A percentile compares a stretch with the other conserved stretches of the same genome.
Evolutionary conservation across 2,888 invertebrate genomes (phyloP).

Genomic region (Zele albiditarsus): DNA sequence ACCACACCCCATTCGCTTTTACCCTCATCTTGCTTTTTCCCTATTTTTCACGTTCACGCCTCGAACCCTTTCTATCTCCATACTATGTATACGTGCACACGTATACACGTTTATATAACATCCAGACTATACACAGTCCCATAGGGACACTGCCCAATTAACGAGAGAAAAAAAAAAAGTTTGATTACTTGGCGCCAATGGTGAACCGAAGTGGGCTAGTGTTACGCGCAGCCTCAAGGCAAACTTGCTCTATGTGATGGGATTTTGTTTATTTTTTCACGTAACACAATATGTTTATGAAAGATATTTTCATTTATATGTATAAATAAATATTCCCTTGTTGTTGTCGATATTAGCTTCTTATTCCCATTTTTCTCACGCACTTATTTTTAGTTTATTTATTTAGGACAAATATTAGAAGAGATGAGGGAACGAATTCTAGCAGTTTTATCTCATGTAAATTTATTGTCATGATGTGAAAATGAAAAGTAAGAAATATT

Average conservation of each 20-base stretch:
- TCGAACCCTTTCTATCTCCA: neutral
- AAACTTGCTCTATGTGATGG: neutral
- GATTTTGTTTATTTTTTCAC: neutral
- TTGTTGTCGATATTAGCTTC: too few relatives aligned
- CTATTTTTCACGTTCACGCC: neutral
- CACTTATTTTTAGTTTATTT: too few relatives aligned
- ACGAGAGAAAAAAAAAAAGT: constrained; percentile 50
- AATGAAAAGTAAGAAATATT: too few relatives aligned
- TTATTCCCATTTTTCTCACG: too few relatives aligned
- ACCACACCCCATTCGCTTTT: constrained; percentile 46
- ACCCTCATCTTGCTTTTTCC: constrained; percentile 1
- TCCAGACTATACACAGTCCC: neutral
- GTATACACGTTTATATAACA: neutral
- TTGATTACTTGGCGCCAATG: constrained; percentile 51
- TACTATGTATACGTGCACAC: neutral
- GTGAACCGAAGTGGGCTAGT: constrained; percentile 48
- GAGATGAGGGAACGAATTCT: too few relatives aligned
- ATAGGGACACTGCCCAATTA: constrained; percentile 48
- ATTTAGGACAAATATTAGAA: too few relatives aligned
- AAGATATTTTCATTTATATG: neutral
- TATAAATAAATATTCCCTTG: too few relatives aligned
- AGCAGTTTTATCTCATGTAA: too few relatives aligned
- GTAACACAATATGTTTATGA: neutral
- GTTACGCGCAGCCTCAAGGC: constrained; percentile 36
- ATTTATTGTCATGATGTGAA: too few relatives aligned